A percentile compares a stretch with the other conserved stretches of the same genome.
phyloP scores from a whole-genome alignment of 2,113 vertebrate species.

The Erythrocebus patas region DNA sequence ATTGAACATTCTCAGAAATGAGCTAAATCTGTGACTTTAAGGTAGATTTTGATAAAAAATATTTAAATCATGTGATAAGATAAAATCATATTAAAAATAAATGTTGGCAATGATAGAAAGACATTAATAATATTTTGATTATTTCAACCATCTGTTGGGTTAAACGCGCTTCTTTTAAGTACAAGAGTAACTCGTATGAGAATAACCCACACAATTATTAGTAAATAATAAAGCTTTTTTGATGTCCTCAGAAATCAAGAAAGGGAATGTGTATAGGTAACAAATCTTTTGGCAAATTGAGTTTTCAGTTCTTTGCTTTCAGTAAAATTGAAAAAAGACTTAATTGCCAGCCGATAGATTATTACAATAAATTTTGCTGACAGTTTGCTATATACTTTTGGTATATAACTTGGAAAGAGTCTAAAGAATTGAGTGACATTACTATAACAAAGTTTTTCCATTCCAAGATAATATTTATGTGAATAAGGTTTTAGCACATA shows the following conservation, averaged over 20 bases:
- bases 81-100: conserved; percentile 7
- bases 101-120: not conserved
- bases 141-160: not conserved
- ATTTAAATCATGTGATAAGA: not conserved
- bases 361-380: conserved; percentile 34
- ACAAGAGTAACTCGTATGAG: not conserved
- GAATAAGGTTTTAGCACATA: conserved; percentile 33
- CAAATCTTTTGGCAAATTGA: not conserved
- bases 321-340: not conserved
- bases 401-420: conserved; percentile 26
- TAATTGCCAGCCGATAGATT: not conserved
- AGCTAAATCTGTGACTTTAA: not conserved
- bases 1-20: not conserved
- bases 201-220: conserved; percentile 8
- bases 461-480: conserved; percentile 27
- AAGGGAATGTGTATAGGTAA: not conserved
- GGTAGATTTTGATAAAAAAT: conserved; percentile 9
- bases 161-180: not conserved
- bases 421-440: conserved; percentile 48
- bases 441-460: not conserved
- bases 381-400: conserved; percentile 23
- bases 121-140: conserved; percentile 32
- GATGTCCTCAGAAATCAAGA: conserved; percentile 8
- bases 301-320: conserved; percentile 12
- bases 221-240: not conserved